Evolutionary conservation across 2,113 vertebrate genomes (phyloP), one percentile per base, ranked within the genome.

Genomic region (Myanophis thanlyinensis): DNA sequence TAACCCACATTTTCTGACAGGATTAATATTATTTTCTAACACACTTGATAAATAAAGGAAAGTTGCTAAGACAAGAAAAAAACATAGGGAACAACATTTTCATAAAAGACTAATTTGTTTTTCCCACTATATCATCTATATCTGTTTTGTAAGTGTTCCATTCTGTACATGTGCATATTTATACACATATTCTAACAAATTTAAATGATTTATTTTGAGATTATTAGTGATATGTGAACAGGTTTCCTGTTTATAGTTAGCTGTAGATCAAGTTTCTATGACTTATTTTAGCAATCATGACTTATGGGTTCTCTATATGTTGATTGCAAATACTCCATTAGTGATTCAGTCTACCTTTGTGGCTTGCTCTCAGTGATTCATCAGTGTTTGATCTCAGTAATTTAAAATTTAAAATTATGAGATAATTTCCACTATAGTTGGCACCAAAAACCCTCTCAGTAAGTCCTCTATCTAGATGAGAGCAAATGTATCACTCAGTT

Each of bases 281-380:
- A 67, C 4, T 67, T 67, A 67, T 35, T 67, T 35, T 2, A 73
- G 62, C 30, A 73, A 35, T 73, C 62, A 35, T 73, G 67, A 15
- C 5, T 40, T 73, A 73, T 18, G n/a, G 67, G 15, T 73, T 73
- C 18, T 52, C n/a, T 89, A 5, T 89, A 47, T 62, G 10, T 90
- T 46, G 1, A 11, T 35, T 88, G 44, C 85, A 51, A 11, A 87
- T 73, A 85, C 90, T 85, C 9, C 4, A 73, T 87, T 9, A 91
- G 52, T 80, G 88, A 86, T 95, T 93, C 0, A 93, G 0, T 86
- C 89, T 22, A 90, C 91, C 25, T 12, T 54, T 96, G 87, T 5
- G 67, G 89, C 84, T 89, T 6, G 0, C 44, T 25, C 44, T 23
- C 59, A 48, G 6, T 56, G 25, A 27, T 94, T 90, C 67, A 85